Percentiles rank a stretch among this genome's conserved stretches.
phyloP scores from a whole-genome alignment of 2,888 invertebrate genomes.

The Antheraea assamensis region DNA sequence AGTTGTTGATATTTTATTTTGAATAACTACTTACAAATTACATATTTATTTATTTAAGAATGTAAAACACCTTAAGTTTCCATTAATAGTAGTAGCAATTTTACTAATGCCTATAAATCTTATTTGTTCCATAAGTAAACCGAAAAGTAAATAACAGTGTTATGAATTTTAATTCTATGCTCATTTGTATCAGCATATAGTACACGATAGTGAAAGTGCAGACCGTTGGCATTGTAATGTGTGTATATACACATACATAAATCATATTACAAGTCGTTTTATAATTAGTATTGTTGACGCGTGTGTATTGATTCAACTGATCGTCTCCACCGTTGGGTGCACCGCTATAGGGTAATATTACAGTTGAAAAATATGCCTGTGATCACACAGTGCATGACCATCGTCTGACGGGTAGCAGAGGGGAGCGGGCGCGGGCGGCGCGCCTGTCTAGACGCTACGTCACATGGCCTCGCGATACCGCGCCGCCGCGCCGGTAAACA shows the following conservation, averaged over 20 bases:
- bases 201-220: not conserved
- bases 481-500: slow-evolving; percentile 82
- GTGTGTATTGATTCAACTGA: slow-evolving; percentile 5
- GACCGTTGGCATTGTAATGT: not conserved
- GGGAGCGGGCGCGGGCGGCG: slow-evolving; percentile 38
- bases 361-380: slow-evolving; percentile 78
- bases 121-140: not conserved
- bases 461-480: slow-evolving; percentile 84
- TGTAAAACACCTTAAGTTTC: not conserved
- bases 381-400: slow-evolving; percentile 74
- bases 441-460: slow-evolving; percentile 81
- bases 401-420: slow-evolving; percentile 40
- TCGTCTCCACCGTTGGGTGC: slow-evolving; percentile 35
- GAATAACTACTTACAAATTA: not conserved
- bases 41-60: not conserved
- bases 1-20: not conserved
- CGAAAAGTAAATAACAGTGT: not conserved
- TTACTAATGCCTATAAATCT: not conserved
- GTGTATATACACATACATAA: not conserved
- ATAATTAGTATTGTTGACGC: slow-evolving; percentile 4
- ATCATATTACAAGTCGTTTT: not conserved
- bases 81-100: not conserved
- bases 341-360: slow-evolving; percentile 69
- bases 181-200: not conserved
- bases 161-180: not conserved